Evolutionary conservation across 2,888 invertebrate species (phyloP).

Genomic region (Scaptodrosophila latifasciaeformis): DNA sequence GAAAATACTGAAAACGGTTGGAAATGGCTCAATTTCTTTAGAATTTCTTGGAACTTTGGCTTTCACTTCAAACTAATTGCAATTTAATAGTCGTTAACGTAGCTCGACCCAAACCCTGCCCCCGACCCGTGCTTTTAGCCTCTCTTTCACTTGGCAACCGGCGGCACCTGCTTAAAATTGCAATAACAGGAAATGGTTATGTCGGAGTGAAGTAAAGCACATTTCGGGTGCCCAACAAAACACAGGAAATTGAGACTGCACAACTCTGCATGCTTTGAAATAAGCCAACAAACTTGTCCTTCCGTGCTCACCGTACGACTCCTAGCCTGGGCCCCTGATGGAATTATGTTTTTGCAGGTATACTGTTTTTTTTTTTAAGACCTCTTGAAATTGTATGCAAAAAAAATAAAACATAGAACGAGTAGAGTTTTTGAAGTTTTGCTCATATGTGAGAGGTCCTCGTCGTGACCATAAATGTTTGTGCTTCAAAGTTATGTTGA

Average conservation of each 20-base stretch:
- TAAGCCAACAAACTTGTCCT: slow-evolving; percentile 57
- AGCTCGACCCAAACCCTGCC: slow-evolving; percentile 16
- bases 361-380: not conserved
- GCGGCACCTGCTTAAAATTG: slow-evolving; percentile 55
- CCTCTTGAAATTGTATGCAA: slow-evolving; percentile 40
- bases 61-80: slow-evolving; percentile 48
- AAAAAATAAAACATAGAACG: too few species aligned
- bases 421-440: too few species aligned
- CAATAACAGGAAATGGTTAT: slow-evolving; percentile 63
- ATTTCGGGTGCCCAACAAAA: slow-evolving; percentile 44
- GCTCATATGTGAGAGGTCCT: too few species aligned
- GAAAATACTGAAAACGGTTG: too few species aligned
- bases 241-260: slow-evolving; percentile 63
- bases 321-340: not conserved
- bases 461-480: too few species aligned
- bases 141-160: slow-evolving; percentile 14
- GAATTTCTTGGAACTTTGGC: too few species aligned
- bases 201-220: not conserved
- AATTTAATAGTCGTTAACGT: slow-evolving; percentile 43
- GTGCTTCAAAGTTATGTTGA: slow-evolving; percentile 51
- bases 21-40: too few species aligned
- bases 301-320: slow-evolving; percentile 20
- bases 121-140: slow-evolving; percentile 12
- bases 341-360: not conserved
- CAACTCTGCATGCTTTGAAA: slow-evolving; percentile 31